These are phyloP conservation scores for Uria aalge DNA, from an alignment of 2,113 vertebrate species.

Conservation along the genomic window DNA sequence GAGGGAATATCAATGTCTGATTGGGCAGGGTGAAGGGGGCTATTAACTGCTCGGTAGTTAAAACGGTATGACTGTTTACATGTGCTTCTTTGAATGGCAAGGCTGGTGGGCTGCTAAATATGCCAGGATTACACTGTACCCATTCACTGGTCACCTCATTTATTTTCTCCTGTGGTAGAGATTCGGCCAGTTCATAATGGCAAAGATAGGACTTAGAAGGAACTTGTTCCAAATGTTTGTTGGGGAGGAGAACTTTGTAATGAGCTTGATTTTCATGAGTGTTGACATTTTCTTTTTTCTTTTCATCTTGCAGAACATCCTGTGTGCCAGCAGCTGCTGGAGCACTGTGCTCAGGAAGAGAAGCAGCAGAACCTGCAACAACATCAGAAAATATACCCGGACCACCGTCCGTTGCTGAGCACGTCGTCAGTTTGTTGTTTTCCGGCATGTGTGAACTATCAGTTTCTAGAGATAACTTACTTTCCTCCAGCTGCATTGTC, in stretches of 20 bases:
- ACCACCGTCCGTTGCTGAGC: accelerated
- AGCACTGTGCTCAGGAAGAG: neutral
- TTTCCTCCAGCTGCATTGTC: conserved; percentile 17
- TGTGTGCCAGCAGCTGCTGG: neutral
- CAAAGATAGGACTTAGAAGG: conserved; percentile 64
- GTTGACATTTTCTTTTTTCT: neutral
- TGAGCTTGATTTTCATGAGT: conserved; percentile 23
- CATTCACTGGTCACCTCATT: conserved; percentile 57
- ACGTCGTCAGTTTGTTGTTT: neutral
- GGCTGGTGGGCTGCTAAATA: conserved; percentile 63
- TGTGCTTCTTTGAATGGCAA: conserved; percentile 74
- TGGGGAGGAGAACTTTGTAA: conserved; percentile 37
- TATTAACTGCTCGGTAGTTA: conserved; percentile 68
- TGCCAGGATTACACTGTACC: conserved; percentile 64
- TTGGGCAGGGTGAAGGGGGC: conserved; percentile 71
- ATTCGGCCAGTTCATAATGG: conserved; percentile 63
- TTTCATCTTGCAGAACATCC: neutral
- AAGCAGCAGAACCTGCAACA: neutral
- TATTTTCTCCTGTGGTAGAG: conserved; percentile 51
- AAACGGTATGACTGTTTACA: conserved; percentile 61
- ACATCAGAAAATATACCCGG: neutral
- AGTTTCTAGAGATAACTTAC: neutral
- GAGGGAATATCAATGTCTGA: conserved; percentile 72
- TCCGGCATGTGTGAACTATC: neutral
- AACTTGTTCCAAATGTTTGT: conserved; percentile 43